Percentiles rank a stretch among this genome's conserved stretches.
Evolutionary conservation across 2,797 vertebrate species (phyloP).

Genomic region (Prunella strophiata): DNA sequence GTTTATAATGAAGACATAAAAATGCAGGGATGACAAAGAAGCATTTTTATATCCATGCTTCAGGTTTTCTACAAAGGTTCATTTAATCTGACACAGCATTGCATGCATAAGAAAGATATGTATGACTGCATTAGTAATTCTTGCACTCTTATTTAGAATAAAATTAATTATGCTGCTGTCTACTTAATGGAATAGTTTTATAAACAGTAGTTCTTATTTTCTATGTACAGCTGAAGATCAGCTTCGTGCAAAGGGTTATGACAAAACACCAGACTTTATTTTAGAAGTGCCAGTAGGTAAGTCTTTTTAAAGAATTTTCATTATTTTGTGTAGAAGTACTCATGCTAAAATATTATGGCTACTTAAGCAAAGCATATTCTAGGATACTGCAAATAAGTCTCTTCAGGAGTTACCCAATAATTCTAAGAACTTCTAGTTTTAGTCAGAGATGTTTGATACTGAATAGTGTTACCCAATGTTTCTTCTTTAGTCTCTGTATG

Average conservation of each 20-base stretch:
- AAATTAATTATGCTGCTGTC: conserved; percentile 77
- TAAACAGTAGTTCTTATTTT: conserved; percentile 70
- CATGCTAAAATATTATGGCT: conserved; percentile 5
- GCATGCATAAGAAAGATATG: conserved; percentile 70
- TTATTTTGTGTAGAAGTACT: neutral
- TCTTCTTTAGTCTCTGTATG: neutral
- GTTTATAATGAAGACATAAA: conserved; percentile 82
- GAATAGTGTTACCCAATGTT: neutral
- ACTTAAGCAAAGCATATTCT: neutral
- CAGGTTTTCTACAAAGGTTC: conserved; percentile 77
- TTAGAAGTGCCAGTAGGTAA: conserved; percentile 96
- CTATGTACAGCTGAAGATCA: conserved; percentile 91
- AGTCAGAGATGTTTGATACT: neutral
- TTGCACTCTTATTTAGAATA: conserved; percentile 72
- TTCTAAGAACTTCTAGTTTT: neutral
- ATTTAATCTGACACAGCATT: conserved; percentile 77
- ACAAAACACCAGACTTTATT: conserved; percentile 99
- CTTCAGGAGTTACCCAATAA: neutral
- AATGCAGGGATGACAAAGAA: conserved; percentile 74
- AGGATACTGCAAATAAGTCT: neutral
- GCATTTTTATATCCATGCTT: conserved; percentile 75
- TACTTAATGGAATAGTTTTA: conserved; percentile 66
- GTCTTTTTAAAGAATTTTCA: conserved; percentile 54
- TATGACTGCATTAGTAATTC: conserved; percentile 75
- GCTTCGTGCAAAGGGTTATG: conserved; percentile 94